These are phyloP conservation scores for Hartigia nigra DNA, from an alignment of 2,888 invertebrate genomes.

Conservation along the genomic window DNA sequence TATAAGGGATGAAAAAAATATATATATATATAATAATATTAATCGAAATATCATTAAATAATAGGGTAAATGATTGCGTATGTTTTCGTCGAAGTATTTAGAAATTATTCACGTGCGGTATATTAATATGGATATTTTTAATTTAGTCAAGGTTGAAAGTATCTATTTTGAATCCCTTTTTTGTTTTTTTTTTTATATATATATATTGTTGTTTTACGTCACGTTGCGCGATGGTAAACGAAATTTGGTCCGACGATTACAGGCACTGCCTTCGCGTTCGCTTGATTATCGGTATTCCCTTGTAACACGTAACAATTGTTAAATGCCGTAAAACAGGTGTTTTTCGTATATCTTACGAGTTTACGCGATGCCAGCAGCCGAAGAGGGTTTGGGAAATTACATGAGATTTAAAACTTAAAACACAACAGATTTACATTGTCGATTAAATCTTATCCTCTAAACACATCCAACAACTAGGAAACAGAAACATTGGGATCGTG, in stretches of 20 bases:
- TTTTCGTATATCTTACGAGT: not conserved
- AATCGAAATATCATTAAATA: slow-evolving; percentile 1
- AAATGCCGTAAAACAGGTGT: not conserved
- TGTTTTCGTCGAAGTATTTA: not conserved
- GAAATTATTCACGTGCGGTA: not conserved
- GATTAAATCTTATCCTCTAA: slow-evolving; percentile 45
- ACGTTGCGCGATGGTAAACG: not conserved
- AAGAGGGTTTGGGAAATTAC: slow-evolving; percentile 4
- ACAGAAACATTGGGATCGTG: slow-evolving; percentile 48
- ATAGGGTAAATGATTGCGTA: not conserved
- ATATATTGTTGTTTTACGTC: not conserved
- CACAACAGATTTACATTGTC: slow-evolving; percentile 46
- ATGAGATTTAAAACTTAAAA: slow-evolving; percentile 33
- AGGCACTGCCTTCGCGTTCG: not conserved
- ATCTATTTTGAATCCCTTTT: not conserved
- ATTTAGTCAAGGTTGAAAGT: not conserved
- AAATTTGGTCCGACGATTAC: not conserved
- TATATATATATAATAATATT: slow-evolving; percentile 3
- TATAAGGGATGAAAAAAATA: not conserved
- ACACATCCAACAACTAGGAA: slow-evolving; percentile 53
- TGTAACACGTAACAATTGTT: not conserved
- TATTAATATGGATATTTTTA: not conserved
- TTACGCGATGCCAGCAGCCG: not conserved
- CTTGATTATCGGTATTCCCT: not conserved
- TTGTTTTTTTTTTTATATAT: not conserved